Base-by-base conservation (phyloP, 1,140 invertebrate species). In the Ips typographus region DNA sequence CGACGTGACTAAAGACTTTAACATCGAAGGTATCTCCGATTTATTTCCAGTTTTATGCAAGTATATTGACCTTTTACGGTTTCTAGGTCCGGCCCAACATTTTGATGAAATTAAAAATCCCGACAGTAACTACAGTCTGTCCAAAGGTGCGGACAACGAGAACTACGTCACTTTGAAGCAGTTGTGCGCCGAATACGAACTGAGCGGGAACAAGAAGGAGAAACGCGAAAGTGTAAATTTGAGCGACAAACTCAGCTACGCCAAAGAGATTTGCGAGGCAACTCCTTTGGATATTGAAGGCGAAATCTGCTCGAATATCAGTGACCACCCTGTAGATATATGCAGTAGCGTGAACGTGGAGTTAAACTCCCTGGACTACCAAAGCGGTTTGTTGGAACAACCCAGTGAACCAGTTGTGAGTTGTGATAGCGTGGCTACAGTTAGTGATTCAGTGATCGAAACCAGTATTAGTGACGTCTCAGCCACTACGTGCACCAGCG, bases 201-300 rank as follows among this genome's bases (percentile, higher is more conserved):
- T 73, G 57, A 77, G 76, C 62, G 74, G 76, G 65, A 70, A 75
- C 57, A 65, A 73, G 52, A 71, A 53, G 7, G 70, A 68, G 60
- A 68, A 72, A 41, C 36, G 40, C 1, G 68, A 73, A 40, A 38
- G 22, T 8, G 42, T 68, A n/a, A 63, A 37, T 40, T 56, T 75
- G 38, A 68, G 67, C 39, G 72, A 75, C n/a, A 77, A 77, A 59
- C 75, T 79, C 37, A 85, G 88, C 1, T 88, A 90, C 56, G 86
- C 86, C 3, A 88, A 90, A 74, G 88, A 90, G 76, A 87, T 89
- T 61, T 85, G 85, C 72, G 79, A 84, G 44, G 82, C 79, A 73
- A 83, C 79, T 59, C 82, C 80, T 73, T 79, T 84, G 22, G 66
- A 85, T 82, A 80, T 78, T 2, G 79, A 79, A 73, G 75, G 72